A percentile compares a stretch with the other conserved stretches of the same genome.
These are phyloP conservation scores for Propithecus perrieri DNA, from an alignment of 2,797 vertebrate species.

Conservation along the genomic window DNA sequence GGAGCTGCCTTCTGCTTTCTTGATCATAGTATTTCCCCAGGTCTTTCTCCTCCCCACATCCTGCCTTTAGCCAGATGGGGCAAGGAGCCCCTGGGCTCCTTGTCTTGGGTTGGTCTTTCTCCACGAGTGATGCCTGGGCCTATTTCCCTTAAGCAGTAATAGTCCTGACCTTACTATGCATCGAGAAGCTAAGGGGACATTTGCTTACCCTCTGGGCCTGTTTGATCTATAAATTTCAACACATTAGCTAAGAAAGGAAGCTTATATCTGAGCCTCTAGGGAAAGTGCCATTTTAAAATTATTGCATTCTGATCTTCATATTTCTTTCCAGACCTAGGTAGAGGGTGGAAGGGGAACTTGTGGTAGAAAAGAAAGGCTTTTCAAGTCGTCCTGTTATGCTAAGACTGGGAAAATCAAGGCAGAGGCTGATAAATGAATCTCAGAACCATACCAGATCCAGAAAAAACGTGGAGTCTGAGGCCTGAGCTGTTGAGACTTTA, in stretches of 20 bases:
- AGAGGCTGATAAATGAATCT: not conserved
- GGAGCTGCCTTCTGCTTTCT: not conserved
- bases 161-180: not conserved
- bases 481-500: not conserved
- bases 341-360: not conserved
- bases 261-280: not conserved
- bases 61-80: not conserved
- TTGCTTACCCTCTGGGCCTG: not conserved
- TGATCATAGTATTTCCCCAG: not conserved
- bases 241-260: slow-evolving; percentile 1
- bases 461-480: not conserved
- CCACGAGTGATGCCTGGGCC: not conserved
- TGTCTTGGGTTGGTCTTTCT: not conserved
- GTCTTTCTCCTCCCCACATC: not conserved
- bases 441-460: not conserved
- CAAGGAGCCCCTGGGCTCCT: not conserved
- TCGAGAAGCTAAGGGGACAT: not conserved
- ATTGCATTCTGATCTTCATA: not conserved
- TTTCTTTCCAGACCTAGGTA: not conserved
- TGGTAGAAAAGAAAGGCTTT: not conserved
- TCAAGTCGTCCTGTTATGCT: not conserved
- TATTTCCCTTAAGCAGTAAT: not conserved
- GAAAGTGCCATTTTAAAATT: not conserved
- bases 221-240: slow-evolving; percentile 1
- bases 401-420: not conserved